Conservation (phyloP, 2,888 invertebrate genomes). For the Empis livida region DNA sequence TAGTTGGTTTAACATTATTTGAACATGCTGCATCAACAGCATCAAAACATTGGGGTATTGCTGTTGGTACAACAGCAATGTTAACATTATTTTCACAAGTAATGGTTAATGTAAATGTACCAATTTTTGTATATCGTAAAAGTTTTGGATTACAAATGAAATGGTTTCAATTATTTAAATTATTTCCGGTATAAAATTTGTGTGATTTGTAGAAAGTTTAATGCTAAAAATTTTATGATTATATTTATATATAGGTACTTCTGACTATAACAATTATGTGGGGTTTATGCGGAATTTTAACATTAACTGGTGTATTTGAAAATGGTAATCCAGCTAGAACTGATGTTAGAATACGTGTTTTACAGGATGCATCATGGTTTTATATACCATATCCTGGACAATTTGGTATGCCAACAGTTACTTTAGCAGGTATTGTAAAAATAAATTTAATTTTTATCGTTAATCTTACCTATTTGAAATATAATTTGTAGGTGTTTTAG, state of each 20-base stretch:
- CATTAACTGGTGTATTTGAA: constrained; percentile 48
- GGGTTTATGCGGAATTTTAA: constrained; percentile 58
- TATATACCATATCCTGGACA: constrained; percentile 72
- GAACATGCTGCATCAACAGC: constrained; percentile 71
- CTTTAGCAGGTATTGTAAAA: constrained; percentile 32
- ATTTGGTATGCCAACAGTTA: constrained; percentile 63
- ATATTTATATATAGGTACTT: constrained; percentile 46
- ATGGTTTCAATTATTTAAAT: constrained; percentile 60
- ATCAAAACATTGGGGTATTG: constrained; percentile 71
- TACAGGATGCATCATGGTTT: constrained; percentile 67
- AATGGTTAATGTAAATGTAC: constrained; percentile 50
- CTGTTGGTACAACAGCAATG: constrained; percentile 59
- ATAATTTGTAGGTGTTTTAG: constrained; percentile 47
- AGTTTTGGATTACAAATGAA: constrained; percentile 42
- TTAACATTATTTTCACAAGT: constrained; percentile 70
- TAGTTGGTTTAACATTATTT: constrained; percentile 72
- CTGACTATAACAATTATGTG: constrained; percentile 65
- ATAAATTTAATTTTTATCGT: background rate
- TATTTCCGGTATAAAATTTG: constrained; percentile 59
- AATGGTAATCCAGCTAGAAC: constrained; percentile 57
- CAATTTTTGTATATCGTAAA: constrained; percentile 45
- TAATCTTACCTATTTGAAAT: background rate
- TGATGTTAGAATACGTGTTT: constrained; percentile 54
- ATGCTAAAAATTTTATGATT: too few relatives aligned
- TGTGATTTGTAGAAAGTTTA: too few relatives aligned